phyloP scores from a whole-genome alignment of 2,113 vertebrate species.

The Stercorarius parasiticus region DNA sequence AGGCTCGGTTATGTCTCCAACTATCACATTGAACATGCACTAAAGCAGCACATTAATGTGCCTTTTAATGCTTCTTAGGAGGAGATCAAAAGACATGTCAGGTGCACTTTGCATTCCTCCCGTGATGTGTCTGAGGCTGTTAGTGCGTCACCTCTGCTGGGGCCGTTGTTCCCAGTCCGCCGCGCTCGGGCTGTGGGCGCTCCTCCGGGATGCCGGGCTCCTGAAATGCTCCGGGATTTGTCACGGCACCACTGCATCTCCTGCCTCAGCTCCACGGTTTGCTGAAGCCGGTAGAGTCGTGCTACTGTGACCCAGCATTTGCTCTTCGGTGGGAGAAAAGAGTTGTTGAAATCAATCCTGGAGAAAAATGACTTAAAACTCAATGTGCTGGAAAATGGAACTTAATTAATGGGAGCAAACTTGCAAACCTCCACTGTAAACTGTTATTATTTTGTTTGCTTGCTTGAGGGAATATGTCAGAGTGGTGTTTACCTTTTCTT shows the following conservation, averaged over 20 bases:
- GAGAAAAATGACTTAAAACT: conserved; percentile 37
- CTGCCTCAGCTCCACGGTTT: neutral
- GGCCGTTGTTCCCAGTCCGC: neutral
- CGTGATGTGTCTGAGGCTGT: neutral
- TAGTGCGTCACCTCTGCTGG: neutral
- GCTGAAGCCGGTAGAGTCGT: neutral
- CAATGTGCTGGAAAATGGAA: conserved; percentile 14
- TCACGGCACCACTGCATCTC: neutral
- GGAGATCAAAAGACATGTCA: conserved; percentile 66
- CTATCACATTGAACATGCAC: neutral
- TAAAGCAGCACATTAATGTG: conserved; percentile 26
- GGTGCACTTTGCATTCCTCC: conserved; percentile 59
- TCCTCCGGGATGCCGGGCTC: neutral
- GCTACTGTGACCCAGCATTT: neutral
- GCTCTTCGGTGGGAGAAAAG: neutral
- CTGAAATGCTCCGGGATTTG: neutral
- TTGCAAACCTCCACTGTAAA: neutral
- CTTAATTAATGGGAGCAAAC: conserved; percentile 49
- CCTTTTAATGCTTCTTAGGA: conserved; percentile 44
- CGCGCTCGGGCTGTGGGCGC: accelerated
- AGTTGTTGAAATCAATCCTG: conserved; percentile 41
- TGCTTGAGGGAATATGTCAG: conserved; percentile 38
- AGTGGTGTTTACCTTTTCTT: conserved; percentile 18
- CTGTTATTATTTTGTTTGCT: conserved; percentile 36
- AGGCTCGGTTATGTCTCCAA: conserved; percentile 27